These are phyloP conservation scores for Leptobrachium leishanense DNA, from an alignment of 2,113 vertebrate species.

Conservation along the genomic window DNA sequence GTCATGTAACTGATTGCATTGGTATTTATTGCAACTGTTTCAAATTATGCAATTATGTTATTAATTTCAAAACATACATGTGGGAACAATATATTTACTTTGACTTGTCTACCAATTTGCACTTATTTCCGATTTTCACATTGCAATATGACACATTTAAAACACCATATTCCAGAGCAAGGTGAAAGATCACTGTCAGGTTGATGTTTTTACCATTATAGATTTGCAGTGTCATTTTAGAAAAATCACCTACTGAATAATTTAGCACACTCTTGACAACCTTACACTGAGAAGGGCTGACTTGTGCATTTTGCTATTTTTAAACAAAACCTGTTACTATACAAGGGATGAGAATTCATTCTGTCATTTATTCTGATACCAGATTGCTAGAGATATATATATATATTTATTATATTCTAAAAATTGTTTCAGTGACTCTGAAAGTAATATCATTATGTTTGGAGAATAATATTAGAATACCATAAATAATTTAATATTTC, in stretches of 20 bases:
- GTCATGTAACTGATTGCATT: slow-evolving; percentile 36
- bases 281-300: background rate
- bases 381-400: too few relatives aligned
- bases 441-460: too few relatives aligned
- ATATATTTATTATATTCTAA: too few relatives aligned
- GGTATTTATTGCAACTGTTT: slow-evolving; percentile 45
- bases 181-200: slow-evolving; percentile 44
- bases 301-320: background rate
- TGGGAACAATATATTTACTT: slow-evolving; percentile 41
- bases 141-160: slow-evolving; percentile 28
- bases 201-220: slow-evolving; percentile 35
- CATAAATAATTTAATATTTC: too few relatives aligned
- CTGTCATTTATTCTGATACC: too few relatives aligned
- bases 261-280: background rate
- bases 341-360: too few relatives aligned
- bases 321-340: too few relatives aligned
- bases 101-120: slow-evolving; percentile 32
- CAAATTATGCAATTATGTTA: slow-evolving; percentile 47
- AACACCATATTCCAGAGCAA: slow-evolving; percentile 33
- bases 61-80: slow-evolving; percentile 36
- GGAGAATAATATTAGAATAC: too few relatives aligned
- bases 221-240: slow-evolving; percentile 6
- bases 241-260: slow-evolving; percentile 11
- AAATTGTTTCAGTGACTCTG: too few relatives aligned
- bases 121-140: slow-evolving; percentile 40